Conservation (phyloP, 2,797 vertebrate species). For the Notamacropus eugenii region DNA sequence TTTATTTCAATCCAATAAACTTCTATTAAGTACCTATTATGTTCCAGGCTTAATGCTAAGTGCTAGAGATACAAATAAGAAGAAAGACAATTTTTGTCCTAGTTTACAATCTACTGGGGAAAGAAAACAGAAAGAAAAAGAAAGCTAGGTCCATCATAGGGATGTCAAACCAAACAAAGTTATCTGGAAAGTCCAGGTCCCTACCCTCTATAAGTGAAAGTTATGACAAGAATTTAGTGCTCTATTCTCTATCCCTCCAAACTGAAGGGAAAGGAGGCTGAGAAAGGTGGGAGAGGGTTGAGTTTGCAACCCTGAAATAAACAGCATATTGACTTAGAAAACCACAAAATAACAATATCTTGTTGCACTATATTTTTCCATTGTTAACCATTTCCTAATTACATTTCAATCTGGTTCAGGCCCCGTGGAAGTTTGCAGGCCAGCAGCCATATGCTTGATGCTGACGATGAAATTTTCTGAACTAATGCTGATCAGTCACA, state of each 20-base stretch:
- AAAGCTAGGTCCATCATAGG: background rate
- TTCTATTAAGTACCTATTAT: background rate
- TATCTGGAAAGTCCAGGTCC: no score
- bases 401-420: background rate
- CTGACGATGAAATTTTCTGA: background rate
- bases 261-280: background rate
- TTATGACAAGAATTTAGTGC: background rate
- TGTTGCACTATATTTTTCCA: background rate
- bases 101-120: background rate
- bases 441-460: background rate
- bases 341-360: background rate
- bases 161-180: no score
- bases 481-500: background rate
- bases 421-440: background rate
- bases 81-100: background rate
- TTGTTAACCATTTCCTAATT: background rate
- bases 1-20: background rate
- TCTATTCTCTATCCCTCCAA: background rate
- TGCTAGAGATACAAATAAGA: background rate
- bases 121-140: background rate
- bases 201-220: background rate
- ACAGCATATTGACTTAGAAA: background rate
- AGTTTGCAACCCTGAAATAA: background rate
- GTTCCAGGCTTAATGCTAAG: background rate
- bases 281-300: background rate